phyloP scores from a whole-genome alignment of 2,113 vertebrate species.

The Pedionomus torquatus region DNA sequence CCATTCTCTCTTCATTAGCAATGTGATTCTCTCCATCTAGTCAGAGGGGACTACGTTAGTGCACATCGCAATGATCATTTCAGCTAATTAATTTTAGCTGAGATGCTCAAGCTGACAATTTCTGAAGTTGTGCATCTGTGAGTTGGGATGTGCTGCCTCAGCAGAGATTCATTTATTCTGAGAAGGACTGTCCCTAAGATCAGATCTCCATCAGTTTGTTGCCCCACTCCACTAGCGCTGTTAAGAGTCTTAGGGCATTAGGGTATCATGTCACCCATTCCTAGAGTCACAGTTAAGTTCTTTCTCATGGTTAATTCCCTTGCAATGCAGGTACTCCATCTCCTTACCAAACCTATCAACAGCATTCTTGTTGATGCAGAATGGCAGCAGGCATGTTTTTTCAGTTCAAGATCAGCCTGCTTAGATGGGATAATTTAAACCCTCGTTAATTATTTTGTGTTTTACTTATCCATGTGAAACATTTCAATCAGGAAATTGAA shows the following conservation, averaged over 20 bases:
- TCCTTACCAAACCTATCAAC: background rate
- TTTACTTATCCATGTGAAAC: background rate
- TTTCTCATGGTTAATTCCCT: background rate
- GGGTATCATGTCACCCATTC: background rate
- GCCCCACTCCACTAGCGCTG: too few relatives aligned
- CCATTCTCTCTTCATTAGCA: background rate
- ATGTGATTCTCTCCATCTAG: background rate
- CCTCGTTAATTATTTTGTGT: background rate
- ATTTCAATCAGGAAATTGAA: background rate
- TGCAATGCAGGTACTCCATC: background rate
- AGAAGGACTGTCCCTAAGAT: background rate
- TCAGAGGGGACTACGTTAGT: background rate
- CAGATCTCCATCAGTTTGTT: background rate
- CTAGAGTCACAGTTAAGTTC: background rate
- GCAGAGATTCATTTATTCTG: background rate
- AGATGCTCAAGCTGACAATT: background rate
- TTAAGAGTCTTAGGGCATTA: background rate
- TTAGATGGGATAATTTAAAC: background rate
- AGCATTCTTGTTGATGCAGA: background rate
- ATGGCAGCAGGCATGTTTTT: background rate
- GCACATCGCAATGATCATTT: background rate
- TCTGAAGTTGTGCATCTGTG: background rate
- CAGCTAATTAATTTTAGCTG: slow-evolving; percentile 51
- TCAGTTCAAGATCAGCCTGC: background rate
- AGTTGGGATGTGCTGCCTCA: background rate